phyloP scores from a whole-genome alignment of 2,888 invertebrate genomes.

The Oasisia sp. region DNA sequence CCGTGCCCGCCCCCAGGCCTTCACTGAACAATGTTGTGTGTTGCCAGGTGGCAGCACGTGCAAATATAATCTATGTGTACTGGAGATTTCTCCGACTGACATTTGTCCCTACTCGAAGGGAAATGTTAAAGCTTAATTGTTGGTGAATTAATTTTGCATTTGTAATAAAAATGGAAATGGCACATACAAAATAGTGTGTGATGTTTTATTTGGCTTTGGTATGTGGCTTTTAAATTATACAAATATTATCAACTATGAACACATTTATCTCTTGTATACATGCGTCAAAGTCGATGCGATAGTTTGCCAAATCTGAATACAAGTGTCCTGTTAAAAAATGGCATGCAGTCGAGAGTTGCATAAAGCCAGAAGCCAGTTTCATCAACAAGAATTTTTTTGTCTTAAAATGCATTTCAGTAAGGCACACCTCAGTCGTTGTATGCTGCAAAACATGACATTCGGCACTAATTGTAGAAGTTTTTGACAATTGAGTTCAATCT shows the following conservation, averaged over 20 bases:
- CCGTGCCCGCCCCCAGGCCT: background rate
- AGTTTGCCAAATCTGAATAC: background rate
- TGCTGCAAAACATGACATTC: too few relatives aligned
- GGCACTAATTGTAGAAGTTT: too few relatives aligned
- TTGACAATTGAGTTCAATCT: too few relatives aligned
- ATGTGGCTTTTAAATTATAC: background rate
- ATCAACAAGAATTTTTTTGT: background rate
- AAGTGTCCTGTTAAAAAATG: background rate
- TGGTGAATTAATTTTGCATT: conserved; percentile 17
- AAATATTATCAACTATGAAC: background rate
- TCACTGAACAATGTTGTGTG: background rate
- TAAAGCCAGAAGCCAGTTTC: background rate
- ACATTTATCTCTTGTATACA: background rate
- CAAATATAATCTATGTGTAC: background rate
- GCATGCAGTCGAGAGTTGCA: background rate
- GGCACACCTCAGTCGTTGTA: too few relatives aligned
- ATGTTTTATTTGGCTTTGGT: background rate
- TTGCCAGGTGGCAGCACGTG: background rate
- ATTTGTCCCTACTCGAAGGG: background rate
- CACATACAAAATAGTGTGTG: background rate
- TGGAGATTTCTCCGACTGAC: background rate
- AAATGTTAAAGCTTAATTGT: conserved; percentile 13
- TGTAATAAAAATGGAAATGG: conserved; percentile 10
- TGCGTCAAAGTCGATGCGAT: background rate
- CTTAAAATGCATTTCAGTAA: background rate